These are phyloP conservation scores for Acrocephalus scirpaceus DNA, from an alignment of 2,797 vertebrate species.

Conservation along the genomic window DNA sequence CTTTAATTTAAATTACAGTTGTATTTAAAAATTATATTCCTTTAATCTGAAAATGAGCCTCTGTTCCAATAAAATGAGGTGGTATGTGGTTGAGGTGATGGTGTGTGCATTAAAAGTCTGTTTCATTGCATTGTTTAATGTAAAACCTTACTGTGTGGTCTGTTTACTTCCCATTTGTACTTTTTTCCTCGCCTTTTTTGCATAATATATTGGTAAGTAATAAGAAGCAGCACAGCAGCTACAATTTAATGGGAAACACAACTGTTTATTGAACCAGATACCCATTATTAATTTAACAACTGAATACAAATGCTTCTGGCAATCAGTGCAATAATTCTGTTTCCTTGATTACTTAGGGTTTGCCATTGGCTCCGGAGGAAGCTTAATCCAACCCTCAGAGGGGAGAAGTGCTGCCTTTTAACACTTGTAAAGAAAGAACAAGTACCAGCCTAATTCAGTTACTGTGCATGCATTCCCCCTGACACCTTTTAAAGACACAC, in stretches of 20 bases:
- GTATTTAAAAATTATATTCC: not conserved
- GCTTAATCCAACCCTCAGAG: constrained; percentile 29
- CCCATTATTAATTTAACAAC: constrained; percentile 71
- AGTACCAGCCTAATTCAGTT: not conserved
- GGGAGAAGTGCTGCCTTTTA: constrained; percentile 44
- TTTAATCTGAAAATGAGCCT: not conserved
- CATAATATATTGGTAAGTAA: constrained; percentile 59
- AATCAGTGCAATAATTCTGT: constrained; percentile 55
- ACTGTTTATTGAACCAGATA: constrained; percentile 70
- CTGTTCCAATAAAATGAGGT: not conserved
- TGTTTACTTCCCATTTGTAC: constrained; percentile 1
- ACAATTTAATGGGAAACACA: constrained; percentile 49
- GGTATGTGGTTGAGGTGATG: not conserved
- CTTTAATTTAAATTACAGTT: not conserved
- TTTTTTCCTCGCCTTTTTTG: constrained; percentile 21
- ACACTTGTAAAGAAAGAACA: constrained; percentile 19
- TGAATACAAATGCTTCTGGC: constrained; percentile 59
- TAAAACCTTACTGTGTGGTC: not conserved
- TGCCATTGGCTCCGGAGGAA: constrained; percentile 31
- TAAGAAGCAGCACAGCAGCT: constrained; percentile 32
- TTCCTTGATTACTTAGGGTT: constrained; percentile 59
- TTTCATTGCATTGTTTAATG: not conserved
- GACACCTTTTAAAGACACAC: not conserved
- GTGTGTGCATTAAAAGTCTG: not conserved
- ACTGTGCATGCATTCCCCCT: not conserved